Base-by-base conservation (phyloP, 2,888 invertebrate species). In the Chirona hameri region DNA sequence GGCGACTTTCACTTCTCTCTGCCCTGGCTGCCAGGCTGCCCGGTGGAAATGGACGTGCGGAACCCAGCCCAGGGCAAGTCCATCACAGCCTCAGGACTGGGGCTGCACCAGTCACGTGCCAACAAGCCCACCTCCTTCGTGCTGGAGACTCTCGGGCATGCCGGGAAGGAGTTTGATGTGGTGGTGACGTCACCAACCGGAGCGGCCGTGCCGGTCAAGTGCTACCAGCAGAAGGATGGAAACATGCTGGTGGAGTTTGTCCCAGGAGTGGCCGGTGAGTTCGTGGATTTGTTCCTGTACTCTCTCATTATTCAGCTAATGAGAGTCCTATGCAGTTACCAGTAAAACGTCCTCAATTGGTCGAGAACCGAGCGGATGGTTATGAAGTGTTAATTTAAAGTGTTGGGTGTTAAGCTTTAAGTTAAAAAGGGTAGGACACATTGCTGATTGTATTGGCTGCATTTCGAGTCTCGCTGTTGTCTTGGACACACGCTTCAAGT, bases 161-260 rank as follows among this genome's bases (percentile, higher is more conserved):
- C 94, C 1, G 87, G 88, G 48, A 86, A 96, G 83, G 96, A 96
- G 87, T 96, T 97, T 87, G 97, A 97, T 88, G 96, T 97, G 0
- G 94, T 97, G 0, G 94, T 95, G 1, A 94, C 94, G 0, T 94
- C 94, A 0, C 94, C 94, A 0, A 93, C 93, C 14, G 92, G 94
- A 0, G 84, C 84, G 83, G 94, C 95, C 0, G 90, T 97, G 76
- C 95, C 96, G 0, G 96, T 98, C 0, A 89, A 97, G 83, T 98
- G 99, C 87, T 97, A 97, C 88, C 97, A 97, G 87, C 98, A 98
- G 84, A 95, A 98, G 87, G 97, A 98, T 84, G 98, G 98, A 2
- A 93, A 97, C 87, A 90, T 98, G 83, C 93, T 97, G 87, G 98
- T 98, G 0, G 99, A 99, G 88, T 99, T 95, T 88, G 93, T 95